phyloP scores from a whole-genome alignment of 2,113 vertebrate genomes.

The Myocastor coypus region DNA sequence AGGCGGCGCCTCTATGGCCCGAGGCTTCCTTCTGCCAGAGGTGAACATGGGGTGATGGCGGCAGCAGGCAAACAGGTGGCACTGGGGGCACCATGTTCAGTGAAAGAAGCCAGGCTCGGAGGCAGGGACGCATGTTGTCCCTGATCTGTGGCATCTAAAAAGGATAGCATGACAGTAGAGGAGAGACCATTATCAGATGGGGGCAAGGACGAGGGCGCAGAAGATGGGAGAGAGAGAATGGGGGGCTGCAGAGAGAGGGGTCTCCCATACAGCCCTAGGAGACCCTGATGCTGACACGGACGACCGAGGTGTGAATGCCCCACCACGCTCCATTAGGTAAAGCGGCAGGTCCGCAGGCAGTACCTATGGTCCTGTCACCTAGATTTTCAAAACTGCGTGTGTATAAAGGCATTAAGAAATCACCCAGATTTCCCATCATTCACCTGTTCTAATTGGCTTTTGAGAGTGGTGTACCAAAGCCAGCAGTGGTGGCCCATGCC shows the following conservation, averaged over 20 bases:
- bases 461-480: neutral
- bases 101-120: neutral
- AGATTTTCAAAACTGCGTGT: neutral
- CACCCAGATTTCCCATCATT: neutral
- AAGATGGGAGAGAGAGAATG: neutral
- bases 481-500: too few species aligned
- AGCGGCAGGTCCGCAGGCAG: neutral
- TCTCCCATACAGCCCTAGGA: neutral
- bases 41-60: neutral
- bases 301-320: neutral
- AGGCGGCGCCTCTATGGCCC: rapidly evolving
- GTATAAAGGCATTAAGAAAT: neutral
- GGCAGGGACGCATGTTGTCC: neutral
- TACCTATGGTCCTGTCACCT: neutral
- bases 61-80: neutral
- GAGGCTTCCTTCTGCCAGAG: neutral
- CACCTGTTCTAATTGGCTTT: neutral
- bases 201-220: neutral
- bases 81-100: neutral
- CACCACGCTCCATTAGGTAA: neutral
- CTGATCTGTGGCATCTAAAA: neutral
- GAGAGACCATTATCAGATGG: neutral
- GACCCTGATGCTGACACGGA: neutral
- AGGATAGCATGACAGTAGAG: neutral
- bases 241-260: too few species aligned